phyloP scores from a whole-genome alignment of 1,140 invertebrate species.

The Cydia fagiglandana region DNA sequence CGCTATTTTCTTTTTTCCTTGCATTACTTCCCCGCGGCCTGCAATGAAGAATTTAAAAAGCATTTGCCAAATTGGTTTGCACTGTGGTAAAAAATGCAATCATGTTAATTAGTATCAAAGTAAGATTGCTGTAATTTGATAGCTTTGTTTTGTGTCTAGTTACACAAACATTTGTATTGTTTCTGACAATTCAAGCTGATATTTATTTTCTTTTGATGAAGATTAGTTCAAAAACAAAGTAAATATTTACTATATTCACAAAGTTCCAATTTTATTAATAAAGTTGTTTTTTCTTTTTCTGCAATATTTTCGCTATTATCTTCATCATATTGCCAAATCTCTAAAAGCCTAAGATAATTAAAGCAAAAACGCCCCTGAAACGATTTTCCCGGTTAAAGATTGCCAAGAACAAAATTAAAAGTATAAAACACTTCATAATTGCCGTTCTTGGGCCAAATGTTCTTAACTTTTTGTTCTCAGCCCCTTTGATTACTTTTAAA shows the following conservation, averaged over 20 bases:
- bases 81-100: conserved; percentile 43
- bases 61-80: conserved; percentile 71
- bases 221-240: not conserved
- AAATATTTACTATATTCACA: not conserved
- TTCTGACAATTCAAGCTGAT: not conserved
- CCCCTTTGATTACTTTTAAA: conserved; percentile 71
- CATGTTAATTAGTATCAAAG: conserved; percentile 26
- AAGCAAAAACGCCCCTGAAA: conserved; percentile 23
- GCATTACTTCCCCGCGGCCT: conserved; percentile 58
- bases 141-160: conserved; percentile 16
- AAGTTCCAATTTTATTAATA: not conserved
- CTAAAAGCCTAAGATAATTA: conserved; percentile 14
- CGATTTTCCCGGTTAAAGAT: conserved; percentile 35
- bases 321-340: conserved; percentile 18
- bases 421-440: conserved; percentile 65
- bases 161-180: not conserved
- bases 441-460: conserved; percentile 59
- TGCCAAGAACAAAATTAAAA: conserved; percentile 60
- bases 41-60: conserved; percentile 69
- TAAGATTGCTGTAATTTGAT: conserved; percentile 12
- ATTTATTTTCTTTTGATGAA: not conserved
- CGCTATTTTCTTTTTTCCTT: conserved; percentile 56
- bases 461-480: conserved; percentile 52
- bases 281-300: not conserved
- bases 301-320: not conserved